Conservation (phyloP, 1,140 invertebrate species). For the Neodiprion fabricii region DNA sequence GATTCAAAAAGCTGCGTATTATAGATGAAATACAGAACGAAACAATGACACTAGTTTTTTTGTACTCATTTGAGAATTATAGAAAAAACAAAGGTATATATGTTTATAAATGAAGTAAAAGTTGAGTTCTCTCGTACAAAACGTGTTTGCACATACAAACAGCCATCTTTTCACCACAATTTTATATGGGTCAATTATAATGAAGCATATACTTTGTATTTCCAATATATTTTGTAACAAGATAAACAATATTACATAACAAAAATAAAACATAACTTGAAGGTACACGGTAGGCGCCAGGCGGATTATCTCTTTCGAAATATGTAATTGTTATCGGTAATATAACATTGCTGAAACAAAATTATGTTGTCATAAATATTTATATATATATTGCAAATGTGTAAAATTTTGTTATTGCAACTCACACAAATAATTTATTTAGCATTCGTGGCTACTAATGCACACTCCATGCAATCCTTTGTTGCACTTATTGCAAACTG, state of each 20-base stretch:
- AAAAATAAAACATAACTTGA: conserved; percentile 22
- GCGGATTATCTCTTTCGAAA: conserved; percentile 23
- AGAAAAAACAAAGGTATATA: background rate
- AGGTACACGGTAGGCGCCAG: conserved; percentile 22
- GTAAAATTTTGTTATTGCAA: conserved; percentile 18
- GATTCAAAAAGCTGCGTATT: conserved; percentile 22
- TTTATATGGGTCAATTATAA: conserved; percentile 23
- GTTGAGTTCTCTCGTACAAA: conserved; percentile 24
- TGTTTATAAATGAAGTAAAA: conserved; percentile 9
- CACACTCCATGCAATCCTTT: conserved; percentile 23
- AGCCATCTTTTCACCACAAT: conserved; percentile 19
- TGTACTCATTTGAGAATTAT: conserved; percentile 20
- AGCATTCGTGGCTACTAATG: conserved; percentile 22
- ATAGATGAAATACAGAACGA: conserved; percentile 16
- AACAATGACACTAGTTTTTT: conserved; percentile 20
- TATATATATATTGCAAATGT: conserved; percentile 15
- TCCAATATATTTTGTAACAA: conserved; percentile 19
- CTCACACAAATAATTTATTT: conserved; percentile 21
- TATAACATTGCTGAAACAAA: conserved; percentile 26
- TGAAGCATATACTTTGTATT: conserved; percentile 18
- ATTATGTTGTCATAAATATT: conserved; percentile 11
- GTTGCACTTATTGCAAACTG: conserved; percentile 22
- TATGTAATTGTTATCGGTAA: conserved; percentile 20
- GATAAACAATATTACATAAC: conserved; percentile 18
- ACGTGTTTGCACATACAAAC: conserved; percentile 20